Base-by-base conservation (phyloP, 2,113 vertebrate genomes). In the Chloropsis cyanopogon region DNA sequence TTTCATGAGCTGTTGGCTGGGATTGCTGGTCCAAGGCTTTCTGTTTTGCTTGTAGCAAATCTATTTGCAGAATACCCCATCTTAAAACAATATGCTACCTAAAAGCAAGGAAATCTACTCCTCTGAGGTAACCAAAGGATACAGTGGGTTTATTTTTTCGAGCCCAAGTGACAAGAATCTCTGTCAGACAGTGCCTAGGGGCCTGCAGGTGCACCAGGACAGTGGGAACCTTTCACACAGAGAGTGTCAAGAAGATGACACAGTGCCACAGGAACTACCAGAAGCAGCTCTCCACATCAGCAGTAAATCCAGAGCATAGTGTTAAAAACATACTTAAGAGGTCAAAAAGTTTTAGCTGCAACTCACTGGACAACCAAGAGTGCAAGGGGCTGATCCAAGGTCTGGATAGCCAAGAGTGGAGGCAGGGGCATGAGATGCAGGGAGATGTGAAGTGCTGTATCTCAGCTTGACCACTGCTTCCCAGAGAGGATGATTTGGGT, bases 341-440 rank as follows among this genome's bases (percentile, higher is more conserved):
- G 35, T 69, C 29, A 63, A 60, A 69, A 84, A 75, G 1, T 35
- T 86, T 66, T 63, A 86, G 46, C 29, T 83, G 50, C 35, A 81
- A 16, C 12, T 86, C 24, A 28, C 23, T 63, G 49, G 76, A 81
- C 64, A 70, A 54, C 12, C 8, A 26, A 63, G 8, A 9, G 5
- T 82, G 20, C 7, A 68, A 46, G 10, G 28, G 16, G 29, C 16
- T 66, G 26, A 13, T 70, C 20, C 39, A 57, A 31, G 8, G 5
- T 17, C 41, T 60, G 24, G 39, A 26, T 1, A 8, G 7, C 33
- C 29, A 71, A 59, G 29, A n/a, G 17, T 19, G 4, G n/a, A 69
- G 5, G 23, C 2, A 4, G 17, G 9, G 2, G 4, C 53, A 80
- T 0, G 0, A 2, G 1, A 63, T 28, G 16, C 23, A 81, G 37